These are phyloP conservation scores for Pteria penguin DNA, from an alignment of 2,888 invertebrate genomes.

Conservation along the genomic window DNA sequence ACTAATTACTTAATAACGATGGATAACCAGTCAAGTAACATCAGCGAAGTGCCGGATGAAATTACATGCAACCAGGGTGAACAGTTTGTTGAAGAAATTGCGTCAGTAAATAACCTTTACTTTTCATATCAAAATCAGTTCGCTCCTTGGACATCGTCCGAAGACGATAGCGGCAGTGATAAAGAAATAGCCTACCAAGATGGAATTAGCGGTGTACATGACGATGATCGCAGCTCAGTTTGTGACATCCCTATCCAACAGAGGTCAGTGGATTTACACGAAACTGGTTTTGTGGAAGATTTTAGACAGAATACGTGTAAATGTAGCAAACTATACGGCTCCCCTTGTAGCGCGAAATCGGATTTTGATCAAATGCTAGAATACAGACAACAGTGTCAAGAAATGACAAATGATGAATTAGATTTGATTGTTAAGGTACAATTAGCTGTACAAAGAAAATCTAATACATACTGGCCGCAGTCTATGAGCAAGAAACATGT, in stretches of 20 bases:
- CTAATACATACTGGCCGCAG: not conserved
- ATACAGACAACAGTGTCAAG: slow-evolving; percentile 14
- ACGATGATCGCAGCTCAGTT: not conserved
- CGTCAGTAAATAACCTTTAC: not conserved
- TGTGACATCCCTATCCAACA: not conserved
- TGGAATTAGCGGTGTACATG: not conserved
- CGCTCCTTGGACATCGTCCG: not conserved
- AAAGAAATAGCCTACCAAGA: too few species aligned
- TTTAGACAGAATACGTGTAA: slow-evolving; percentile 6
- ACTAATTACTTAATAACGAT: not conserved
- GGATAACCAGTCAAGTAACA: not conserved
- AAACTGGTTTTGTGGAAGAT: not conserved
- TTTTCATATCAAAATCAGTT: not conserved
- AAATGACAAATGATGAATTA: slow-evolving; percentile 23
- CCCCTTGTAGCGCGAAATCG: slow-evolving; percentile 5
- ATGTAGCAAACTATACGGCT: slow-evolving; percentile 13
- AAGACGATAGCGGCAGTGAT: too few species aligned
- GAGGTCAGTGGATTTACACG: not conserved
- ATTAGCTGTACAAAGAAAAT: not conserved
- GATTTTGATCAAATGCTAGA: not conserved
- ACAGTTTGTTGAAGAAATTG: not conserved
- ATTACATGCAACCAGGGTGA: not conserved
- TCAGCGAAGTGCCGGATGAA: not conserved
- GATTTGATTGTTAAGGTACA: slow-evolving; percentile 17
- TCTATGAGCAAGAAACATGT: slow-evolving; percentile 9